Base-by-base conservation (phyloP, 2,888 invertebrate species). In the Epinotia nisella region DNA sequence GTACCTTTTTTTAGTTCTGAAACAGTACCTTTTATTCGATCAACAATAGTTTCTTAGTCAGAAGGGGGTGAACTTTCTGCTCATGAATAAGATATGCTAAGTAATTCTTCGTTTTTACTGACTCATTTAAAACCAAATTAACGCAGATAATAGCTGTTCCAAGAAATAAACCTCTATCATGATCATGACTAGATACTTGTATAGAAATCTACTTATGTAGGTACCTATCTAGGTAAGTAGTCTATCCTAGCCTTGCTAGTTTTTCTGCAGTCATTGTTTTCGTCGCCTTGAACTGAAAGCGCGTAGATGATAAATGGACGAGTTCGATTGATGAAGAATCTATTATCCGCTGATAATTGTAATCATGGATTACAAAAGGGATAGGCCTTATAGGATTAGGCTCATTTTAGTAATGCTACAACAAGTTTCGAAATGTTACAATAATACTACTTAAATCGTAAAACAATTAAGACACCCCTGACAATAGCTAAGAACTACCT, bases 241-340 rank as follows among this genome's bases (percentile, higher is more conserved):
- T 10, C 35, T n/a, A 41, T 39, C 41, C 62, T 61, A 62, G 62
- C 69, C 59, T 59, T 21, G 55, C 55, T 53, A 11, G 19, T 29
- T 64, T 70, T 64, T 70, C 21, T 49, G 13, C 17, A 1, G 19
- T n/a, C 41, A 70, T 71, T 71, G 65, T 71, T 65, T 51, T 39
- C 21, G n/a, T 59, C 10, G 29, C 71, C 71, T 65, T 71, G 64
- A 59, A 71, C 71, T 51, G 29, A 64, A 71, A 58, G 58, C 21
- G 35, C 29, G 61, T 39, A n/a, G 17, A 51, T n/a, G 29, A 24
- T 49, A 11, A 58, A 58, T 56, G n/a, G 29, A 24, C 41, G 15
- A 9, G n/a, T 41, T 21, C 13, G 13, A 55, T n/a, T 35, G 35
- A 39, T 19, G 53, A 55, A 39, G 7, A n/a, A 61, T 61, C 45